Base-by-base conservation (phyloP, 2,888 invertebrate genomes). In the Caenorhabditis zanzibari region DNA sequence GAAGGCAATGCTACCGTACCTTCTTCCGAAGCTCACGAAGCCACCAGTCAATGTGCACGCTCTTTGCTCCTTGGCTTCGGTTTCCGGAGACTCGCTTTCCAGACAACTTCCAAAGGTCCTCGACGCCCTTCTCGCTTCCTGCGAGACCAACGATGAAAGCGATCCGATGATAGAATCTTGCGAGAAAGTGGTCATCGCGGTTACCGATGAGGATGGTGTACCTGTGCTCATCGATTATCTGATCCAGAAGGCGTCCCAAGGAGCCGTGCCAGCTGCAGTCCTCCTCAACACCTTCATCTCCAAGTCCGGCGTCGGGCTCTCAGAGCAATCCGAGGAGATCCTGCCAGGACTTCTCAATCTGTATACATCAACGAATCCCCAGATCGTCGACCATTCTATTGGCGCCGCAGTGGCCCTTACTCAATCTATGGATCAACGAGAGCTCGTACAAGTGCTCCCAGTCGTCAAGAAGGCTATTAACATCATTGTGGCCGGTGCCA, bases 81-180 rank as follows among this genome's bases (percentile, higher is more conserved):
- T 97, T 6, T 97, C 98, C 59, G 89, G 97, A 59, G 96, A 97
- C 92, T 95, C 97, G 19, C 19, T 69, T 26, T 81, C 72, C 12
- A 95, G 96, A 92, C 97, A 97, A 93, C 94, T 98, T 85, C 95
- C 95, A 88, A 96, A 96, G 93, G 96, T 99, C 92, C 94, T 99
- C 89, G 96, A 97, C 35, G 97, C 98, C 28, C 94, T 99, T 85
- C 94, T 97, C 81, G 86, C 81, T 24, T 77, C 86, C 2, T 87
- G 87, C 61, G 82, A 82, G 22, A 85, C 85, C 32, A 89, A 89
- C 38, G 86, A 87, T 35, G 86, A 87, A 38, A 75, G 76, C 38
- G 89, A 89, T 68, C 85, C 87, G 84, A 89, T 89, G 89, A 88
- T 89, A 22, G 87, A 88, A 2, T 84, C 86, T 2, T 89, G 89